phyloP scores from a whole-genome alignment of 2,888 invertebrate species.

The Cylloceria caligata region DNA sequence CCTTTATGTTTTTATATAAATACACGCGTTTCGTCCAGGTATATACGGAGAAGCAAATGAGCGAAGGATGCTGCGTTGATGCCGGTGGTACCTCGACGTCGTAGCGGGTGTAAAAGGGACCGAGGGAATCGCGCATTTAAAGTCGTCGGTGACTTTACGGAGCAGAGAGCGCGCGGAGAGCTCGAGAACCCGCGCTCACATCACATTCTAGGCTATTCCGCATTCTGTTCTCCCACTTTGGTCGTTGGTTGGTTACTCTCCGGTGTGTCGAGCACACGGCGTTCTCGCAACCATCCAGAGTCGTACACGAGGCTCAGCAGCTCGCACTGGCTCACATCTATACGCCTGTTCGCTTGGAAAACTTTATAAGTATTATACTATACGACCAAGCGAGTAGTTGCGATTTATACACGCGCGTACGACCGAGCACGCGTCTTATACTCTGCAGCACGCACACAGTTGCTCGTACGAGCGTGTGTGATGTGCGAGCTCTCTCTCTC shows the following conservation, averaged over 20 bases:
- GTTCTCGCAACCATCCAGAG: slow-evolving; percentile 75
- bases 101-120: slow-evolving; percentile 33
- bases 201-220: slow-evolving; percentile 85
- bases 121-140: slow-evolving; percentile 57
- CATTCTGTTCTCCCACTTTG: slow-evolving; percentile 84
- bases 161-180: slow-evolving; percentile 55
- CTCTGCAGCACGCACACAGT: not conserved
- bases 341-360: slow-evolving; percentile 76
- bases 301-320: slow-evolving; percentile 58
- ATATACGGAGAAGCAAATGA: slow-evolving; percentile 54
- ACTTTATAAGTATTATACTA: slow-evolving; percentile 37
- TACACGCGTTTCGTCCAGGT: not conserved
- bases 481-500: not conserved
- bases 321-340: slow-evolving; percentile 77
- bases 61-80: slow-evolving; percentile 65
- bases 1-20: not conserved
- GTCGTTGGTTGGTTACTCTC: not conserved
- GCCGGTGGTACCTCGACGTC: not conserved
- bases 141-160: slow-evolving; percentile 51
- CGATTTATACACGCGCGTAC: not conserved
- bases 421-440: slow-evolving; percentile 6
- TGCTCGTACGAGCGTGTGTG: not conserved
- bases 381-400: not conserved
- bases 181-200: slow-evolving; percentile 79
- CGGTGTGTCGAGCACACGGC: not conserved